These are phyloP conservation scores for Carpatolechia fugitivella DNA, from an alignment of 2,888 invertebrate species.

Conservation along the genomic window DNA sequence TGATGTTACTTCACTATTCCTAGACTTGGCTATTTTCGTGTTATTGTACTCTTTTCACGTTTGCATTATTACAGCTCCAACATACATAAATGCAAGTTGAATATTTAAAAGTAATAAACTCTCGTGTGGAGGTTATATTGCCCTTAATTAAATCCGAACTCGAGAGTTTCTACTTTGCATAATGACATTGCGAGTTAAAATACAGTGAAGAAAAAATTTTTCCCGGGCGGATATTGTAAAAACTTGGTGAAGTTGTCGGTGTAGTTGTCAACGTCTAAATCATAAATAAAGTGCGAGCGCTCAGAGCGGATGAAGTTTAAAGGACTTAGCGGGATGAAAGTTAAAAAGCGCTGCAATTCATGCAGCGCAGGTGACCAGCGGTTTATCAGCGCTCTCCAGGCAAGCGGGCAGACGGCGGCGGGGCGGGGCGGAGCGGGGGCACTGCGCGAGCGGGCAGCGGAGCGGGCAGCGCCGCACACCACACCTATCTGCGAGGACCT, in stretches of 20 bases:
- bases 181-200: conserved; percentile 44
- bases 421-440: conserved; percentile 23
- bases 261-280: conserved; percentile 66
- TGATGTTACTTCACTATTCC: conserved; percentile 53
- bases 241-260: conserved; percentile 52
- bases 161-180: conserved; percentile 36
- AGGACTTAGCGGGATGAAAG: conserved; percentile 70
- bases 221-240: conserved; percentile 41
- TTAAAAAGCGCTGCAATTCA: conserved; percentile 77
- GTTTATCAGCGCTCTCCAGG: conserved; percentile 70
- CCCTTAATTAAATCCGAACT: conserved; percentile 38
- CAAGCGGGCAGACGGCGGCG: conserved; percentile 28
- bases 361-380: conserved; percentile 76
- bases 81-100: conserved; percentile 24
- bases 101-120: neutral
- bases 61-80: conserved; percentile 39
- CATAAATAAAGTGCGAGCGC: conserved; percentile 68
- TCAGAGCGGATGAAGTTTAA: conserved; percentile 72
- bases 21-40: conserved; percentile 48
- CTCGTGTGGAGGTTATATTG: conserved; percentile 21
- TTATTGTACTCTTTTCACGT: conserved; percentile 61
- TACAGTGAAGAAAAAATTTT: conserved; percentile 30
- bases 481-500: conserved; percentile 61
- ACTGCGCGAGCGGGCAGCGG: conserved; percentile 21
- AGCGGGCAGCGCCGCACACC: conserved; percentile 30